Conservation (phyloP, 1,140 invertebrate genomes). For the Drosophila setifemur region DNA sequence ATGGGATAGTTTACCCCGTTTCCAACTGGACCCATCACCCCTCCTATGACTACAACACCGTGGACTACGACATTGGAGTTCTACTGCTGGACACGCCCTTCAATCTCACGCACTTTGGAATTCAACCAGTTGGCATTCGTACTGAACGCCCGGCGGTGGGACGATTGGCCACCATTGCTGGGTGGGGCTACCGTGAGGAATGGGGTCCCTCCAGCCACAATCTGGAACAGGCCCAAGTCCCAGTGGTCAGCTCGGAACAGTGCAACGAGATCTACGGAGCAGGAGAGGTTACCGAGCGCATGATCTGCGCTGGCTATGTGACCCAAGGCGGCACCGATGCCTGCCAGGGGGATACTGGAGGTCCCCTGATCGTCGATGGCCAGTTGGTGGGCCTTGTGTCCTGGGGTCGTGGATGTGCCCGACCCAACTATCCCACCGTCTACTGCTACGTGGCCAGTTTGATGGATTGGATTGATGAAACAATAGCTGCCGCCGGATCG, state of each 20-base stretch:
- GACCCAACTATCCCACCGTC: constrained; percentile 84
- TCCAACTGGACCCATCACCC: constrained; percentile 82
- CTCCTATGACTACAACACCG: constrained; percentile 81
- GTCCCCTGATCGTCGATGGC: constrained; percentile 85
- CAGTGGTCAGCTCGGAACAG: constrained; percentile 68
- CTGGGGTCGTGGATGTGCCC: constrained; percentile 86
- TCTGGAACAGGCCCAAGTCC: constrained; percentile 83
- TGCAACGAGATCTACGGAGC: constrained; percentile 78
- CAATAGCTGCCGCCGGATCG: constrained; percentile 31
- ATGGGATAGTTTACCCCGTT: constrained; percentile 78
- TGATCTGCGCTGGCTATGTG: constrained; percentile 84
- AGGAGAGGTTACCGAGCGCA: constrained; percentile 78
- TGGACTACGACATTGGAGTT: constrained; percentile 86
- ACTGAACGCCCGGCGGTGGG: constrained; percentile 60
- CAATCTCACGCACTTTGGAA: constrained; percentile 40
- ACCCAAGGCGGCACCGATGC: constrained; percentile 85
- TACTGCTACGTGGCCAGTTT: constrained; percentile 84
- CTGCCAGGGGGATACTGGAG: constrained; percentile 87
- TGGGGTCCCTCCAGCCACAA: constrained; percentile 82
- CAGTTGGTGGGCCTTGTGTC: constrained; percentile 85
- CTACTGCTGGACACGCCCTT: constrained; percentile 68
- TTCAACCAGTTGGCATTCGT: constrained; percentile 43
- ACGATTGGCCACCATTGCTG: constrained; percentile 82
- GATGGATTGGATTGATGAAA: constrained; percentile 82
- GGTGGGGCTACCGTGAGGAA: constrained; percentile 84